Evolutionary conservation across 2,797 vertebrate species (phyloP).

Genomic region (Peromyscus melanophrys): DNA sequence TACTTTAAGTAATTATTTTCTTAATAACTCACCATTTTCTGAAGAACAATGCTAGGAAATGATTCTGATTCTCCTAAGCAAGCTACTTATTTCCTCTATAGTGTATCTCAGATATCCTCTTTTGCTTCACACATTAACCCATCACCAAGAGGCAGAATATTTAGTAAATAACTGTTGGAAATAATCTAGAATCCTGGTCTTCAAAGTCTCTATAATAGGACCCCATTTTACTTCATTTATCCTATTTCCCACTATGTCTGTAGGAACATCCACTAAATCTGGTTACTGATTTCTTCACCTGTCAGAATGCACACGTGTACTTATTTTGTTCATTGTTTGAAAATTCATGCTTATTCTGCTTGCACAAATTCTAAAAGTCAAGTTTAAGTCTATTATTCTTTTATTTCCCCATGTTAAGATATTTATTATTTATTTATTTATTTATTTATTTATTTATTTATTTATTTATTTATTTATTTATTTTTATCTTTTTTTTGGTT

Average conservation of each 20-base stretch:
- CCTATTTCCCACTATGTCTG: neutral
- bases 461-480: no score
- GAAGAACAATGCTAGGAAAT: neutral
- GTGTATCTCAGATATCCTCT: neutral
- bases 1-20: neutral
- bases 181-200: neutral
- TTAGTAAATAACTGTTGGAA: slow-evolving; percentile 2
- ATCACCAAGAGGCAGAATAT: neutral
- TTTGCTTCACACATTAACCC: neutral
- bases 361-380: neutral
- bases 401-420: neutral
- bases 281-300: neutral
- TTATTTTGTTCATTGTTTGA: neutral
- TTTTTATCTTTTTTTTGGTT: no score
- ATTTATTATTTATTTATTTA: no score
- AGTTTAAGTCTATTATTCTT: neutral
- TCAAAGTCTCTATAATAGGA: neutral
- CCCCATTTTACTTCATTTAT: neutral
- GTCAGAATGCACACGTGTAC: neutral
- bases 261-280: neutral
- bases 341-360: neutral
- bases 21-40: slow-evolving; percentile 57
- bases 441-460: no score
- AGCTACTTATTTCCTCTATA: neutral
- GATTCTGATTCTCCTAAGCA: neutral